Conservation (phyloP, 2,797 vertebrate genomes). For the Rhabdomys pumilio region DNA sequence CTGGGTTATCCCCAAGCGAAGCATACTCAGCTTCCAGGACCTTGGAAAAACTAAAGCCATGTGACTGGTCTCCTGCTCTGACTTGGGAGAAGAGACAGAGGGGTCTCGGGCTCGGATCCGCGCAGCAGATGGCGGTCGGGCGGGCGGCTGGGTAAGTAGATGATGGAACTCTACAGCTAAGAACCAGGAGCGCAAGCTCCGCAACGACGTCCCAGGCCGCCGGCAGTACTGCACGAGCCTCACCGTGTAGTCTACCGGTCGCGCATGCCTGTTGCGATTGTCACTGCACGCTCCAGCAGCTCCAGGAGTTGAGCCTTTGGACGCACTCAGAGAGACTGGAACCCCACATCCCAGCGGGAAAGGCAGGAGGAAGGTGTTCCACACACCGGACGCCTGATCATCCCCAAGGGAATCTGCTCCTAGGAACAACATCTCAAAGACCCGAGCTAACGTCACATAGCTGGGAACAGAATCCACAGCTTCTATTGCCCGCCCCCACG, state of each 20-base stretch:
- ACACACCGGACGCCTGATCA: background rate
- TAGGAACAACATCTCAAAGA: conserved; percentile 27
- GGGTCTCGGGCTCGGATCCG: background rate
- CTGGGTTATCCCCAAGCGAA: background rate
- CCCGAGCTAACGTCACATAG: conserved; percentile 26
- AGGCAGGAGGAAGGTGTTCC: background rate
- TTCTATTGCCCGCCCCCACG: background rate
- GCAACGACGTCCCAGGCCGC: conserved; percentile 65
- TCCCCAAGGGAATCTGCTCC: background rate
- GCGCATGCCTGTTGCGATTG: conserved; percentile 30
- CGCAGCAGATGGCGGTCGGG: background rate
- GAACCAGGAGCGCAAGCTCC: background rate
- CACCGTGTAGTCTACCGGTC: background rate
- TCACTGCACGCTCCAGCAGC: background rate
- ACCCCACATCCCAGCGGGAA: background rate
- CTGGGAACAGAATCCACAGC: background rate
- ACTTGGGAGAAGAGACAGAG: background rate
- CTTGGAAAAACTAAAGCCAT: background rate
- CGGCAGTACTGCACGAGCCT: conserved; percentile 17
- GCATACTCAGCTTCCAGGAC: background rate
- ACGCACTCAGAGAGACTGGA: background rate
- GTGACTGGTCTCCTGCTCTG: rapidly evolving
- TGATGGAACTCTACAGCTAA: conserved; percentile 63
- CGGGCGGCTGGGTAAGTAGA: background rate
- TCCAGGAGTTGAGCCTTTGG: background rate